Evolutionary conservation across 2,113 vertebrate species (phyloP).

Genomic region (Spheniscus mendiculus): DNA sequence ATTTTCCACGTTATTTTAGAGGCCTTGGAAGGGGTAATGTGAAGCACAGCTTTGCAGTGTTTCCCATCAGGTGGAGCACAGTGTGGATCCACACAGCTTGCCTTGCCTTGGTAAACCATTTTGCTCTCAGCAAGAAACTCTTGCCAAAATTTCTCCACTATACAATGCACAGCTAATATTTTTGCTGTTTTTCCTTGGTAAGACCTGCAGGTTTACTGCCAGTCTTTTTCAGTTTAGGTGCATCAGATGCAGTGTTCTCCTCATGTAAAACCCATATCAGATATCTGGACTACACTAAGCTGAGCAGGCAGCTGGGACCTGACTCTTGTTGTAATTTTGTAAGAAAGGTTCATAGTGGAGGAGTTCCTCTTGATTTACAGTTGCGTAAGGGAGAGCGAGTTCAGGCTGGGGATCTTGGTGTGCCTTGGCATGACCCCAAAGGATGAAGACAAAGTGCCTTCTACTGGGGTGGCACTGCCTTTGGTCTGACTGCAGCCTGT

Average conservation of each 20-base stretch:
- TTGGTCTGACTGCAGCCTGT: not conserved
- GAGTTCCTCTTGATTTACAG: not conserved
- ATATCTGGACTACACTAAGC: not conserved
- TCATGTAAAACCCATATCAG: not conserved
- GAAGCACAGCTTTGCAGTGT: not conserved
- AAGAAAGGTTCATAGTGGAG: not conserved
- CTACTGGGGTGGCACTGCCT: not conserved
- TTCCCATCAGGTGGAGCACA: not conserved
- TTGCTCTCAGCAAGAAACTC: not conserved
- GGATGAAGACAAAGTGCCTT: not conserved
- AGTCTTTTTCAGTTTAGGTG: not conserved
- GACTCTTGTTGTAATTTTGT: not conserved
- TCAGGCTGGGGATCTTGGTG: not conserved
- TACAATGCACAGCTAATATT: not conserved
- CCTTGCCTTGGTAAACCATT: not conserved
- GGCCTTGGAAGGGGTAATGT: not conserved
- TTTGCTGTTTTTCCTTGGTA: not conserved
- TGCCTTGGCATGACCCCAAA: not conserved
- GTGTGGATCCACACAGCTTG: not conserved
- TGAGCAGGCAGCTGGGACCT: not conserved
- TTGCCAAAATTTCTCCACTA: not conserved
- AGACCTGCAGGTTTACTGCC: not conserved
- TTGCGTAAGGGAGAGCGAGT: accelerated
- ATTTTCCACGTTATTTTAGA: not conserved
- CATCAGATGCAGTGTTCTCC: not conserved